Percentiles rank a stretch among this genome's conserved stretches.
Evolutionary conservation across 2,888 invertebrate species (phyloP).

Genomic region (Willowsia nigromaculata): DNA sequence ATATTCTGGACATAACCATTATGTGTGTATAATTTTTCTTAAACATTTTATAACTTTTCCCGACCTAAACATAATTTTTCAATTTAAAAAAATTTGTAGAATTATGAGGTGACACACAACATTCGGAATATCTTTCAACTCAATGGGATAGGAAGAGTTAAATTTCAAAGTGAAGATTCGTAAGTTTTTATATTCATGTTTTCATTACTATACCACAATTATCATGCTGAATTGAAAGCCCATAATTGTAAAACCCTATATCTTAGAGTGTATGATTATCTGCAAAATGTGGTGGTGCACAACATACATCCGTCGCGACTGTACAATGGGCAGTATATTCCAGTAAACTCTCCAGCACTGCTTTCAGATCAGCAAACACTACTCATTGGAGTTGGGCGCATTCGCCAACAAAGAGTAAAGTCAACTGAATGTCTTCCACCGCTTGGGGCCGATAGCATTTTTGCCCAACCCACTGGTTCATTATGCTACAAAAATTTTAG

Average conservation of each 20-base stretch:
- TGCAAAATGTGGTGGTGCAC: slow-evolving; percentile 47
- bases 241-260: neutral
- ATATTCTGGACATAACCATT: slow-evolving; percentile 54
- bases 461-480: neutral
- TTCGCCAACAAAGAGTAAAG: slow-evolving; percentile 71
- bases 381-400: slow-evolving; percentile 70
- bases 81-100: slow-evolving; percentile 42
- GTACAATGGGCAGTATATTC: slow-evolving; percentile 45
- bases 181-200: neutral
- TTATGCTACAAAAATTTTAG: neutral
- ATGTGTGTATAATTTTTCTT: slow-evolving; percentile 1
- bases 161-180: slow-evolving; percentile 19
- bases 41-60: neutral
- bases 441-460: neutral
- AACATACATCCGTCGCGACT: slow-evolving; percentile 49
- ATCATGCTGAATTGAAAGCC: neutral
- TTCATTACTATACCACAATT: neutral
- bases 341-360: neutral
- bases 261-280: slow-evolving; percentile 53
- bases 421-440: neutral
- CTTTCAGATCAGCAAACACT: slow-evolving; percentile 61
- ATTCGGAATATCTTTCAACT: slow-evolving; percentile 60
- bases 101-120: slow-evolving; percentile 47
- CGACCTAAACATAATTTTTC: no score
- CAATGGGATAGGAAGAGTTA: neutral